phyloP scores from a whole-genome alignment of 1,140 invertebrate genomes.

The Drosophila arawakana region DNA sequence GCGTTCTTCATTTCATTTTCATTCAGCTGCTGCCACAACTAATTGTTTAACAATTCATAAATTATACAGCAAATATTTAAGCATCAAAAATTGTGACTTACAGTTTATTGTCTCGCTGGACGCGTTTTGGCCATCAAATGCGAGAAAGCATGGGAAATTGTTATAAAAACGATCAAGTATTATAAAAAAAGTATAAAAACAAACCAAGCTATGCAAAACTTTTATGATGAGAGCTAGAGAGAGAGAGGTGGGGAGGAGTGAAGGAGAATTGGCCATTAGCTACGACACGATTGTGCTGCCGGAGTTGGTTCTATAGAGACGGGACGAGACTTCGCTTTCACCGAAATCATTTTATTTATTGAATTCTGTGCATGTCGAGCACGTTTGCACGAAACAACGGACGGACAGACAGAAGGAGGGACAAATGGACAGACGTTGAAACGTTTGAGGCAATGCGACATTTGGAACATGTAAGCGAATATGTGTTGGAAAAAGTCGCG shows the following conservation, averaged over 20 bases:
- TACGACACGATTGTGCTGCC: constrained; percentile 62
- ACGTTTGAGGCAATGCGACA: constrained; percentile 40
- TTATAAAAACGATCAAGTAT: constrained; percentile 1
- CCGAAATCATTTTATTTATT: constrained; percentile 80
- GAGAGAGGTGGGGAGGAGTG: not conserved
- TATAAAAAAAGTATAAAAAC: not conserved
- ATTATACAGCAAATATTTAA: constrained; percentile 1
- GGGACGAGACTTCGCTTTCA: constrained; percentile 64
- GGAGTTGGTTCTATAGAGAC: constrained; percentile 32
- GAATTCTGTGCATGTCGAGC: constrained; percentile 78
- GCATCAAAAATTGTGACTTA: constrained; percentile 16
- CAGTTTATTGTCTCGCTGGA: not conserved
- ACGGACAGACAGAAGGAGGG: not conserved
- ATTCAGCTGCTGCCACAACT: constrained; percentile 12
- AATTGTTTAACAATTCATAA: constrained; percentile 21
- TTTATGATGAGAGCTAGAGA: not conserved
- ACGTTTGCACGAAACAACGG: constrained; percentile 71
- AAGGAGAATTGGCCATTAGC: constrained; percentile 59
- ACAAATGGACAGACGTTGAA: constrained; percentile 1
- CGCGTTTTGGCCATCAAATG: constrained; percentile 17
- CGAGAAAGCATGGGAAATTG: constrained; percentile 36
- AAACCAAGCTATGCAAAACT: constrained; percentile 35
- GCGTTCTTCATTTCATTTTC: constrained; percentile 38
- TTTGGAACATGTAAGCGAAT: constrained; percentile 59
- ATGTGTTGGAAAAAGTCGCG: constrained; percentile 39